Percentiles rank a stretch among this genome's conserved stretches.
Evolutionary conservation across 2,797 vertebrate species (phyloP).

Genomic region (Zalophus californianus): DNA sequence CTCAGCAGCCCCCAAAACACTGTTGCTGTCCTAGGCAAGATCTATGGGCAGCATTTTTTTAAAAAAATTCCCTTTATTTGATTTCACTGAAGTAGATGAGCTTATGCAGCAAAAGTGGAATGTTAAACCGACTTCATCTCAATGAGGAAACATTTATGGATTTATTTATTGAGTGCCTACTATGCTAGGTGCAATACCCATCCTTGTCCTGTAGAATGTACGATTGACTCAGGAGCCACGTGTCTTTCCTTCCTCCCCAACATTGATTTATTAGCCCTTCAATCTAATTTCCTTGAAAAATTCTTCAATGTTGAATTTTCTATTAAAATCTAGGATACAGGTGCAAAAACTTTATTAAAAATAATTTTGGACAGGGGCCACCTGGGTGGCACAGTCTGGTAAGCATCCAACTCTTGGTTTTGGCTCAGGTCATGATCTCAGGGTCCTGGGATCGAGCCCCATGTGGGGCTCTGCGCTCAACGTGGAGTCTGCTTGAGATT

Average conservation of each 20-base stretch:
- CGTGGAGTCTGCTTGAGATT: background rate
- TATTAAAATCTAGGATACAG: background rate
- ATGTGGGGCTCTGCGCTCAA: background rate
- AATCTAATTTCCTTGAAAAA: slow-evolving; percentile 42
- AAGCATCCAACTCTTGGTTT: background rate
- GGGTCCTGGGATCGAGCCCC: background rate
- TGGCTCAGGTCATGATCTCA: background rate
- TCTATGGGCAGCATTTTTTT: background rate
- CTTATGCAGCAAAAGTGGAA: background rate
- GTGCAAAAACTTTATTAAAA: background rate
- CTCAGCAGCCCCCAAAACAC: background rate
- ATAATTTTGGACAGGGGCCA: background rate
- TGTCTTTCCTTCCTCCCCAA: background rate
- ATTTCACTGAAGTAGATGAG: slow-evolving; percentile 23
- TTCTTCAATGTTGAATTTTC: slow-evolving; percentile 41
- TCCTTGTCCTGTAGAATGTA: background rate
- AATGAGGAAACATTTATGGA: background rate
- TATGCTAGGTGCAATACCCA: background rate
- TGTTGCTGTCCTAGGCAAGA: background rate
- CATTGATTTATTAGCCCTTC: background rate
- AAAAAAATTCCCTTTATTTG: background rate
- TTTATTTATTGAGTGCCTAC: slow-evolving; percentile 24
- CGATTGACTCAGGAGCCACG: background rate
- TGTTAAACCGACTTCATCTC: background rate
- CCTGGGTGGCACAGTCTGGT: background rate